phyloP scores from a whole-genome alignment of 2,888 invertebrate species.

The Oscheius myriophilus region DNA sequence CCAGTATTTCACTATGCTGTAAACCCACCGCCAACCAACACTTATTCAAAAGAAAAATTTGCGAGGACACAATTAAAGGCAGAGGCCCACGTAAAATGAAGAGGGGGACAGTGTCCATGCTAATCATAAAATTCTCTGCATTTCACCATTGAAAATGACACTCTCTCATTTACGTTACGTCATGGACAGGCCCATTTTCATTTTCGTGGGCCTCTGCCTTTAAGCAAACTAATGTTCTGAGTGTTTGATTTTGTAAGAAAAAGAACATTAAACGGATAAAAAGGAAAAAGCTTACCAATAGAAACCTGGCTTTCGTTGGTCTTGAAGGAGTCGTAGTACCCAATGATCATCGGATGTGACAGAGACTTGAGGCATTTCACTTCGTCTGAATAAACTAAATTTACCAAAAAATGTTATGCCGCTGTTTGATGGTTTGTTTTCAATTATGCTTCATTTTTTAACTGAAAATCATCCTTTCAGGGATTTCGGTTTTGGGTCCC shows the following conservation, averaged over 20 bases:
- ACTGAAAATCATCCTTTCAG: background rate
- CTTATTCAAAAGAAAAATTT: no score
- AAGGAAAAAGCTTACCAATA: conserved; percentile 37
- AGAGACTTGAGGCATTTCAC: conserved; percentile 79
- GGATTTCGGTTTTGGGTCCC: background rate
- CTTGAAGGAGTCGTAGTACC: conserved; percentile 80
- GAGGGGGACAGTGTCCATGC: no score
- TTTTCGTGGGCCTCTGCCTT: no score
- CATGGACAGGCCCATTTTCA: no score
- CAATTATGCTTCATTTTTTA: background rate
- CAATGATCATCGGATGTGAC: conserved; percentile 81
- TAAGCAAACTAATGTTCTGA: background rate
- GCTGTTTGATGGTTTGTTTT: background rate
- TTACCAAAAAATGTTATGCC: background rate
- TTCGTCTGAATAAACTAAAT: conserved; percentile 51
- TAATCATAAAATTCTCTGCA: no score
- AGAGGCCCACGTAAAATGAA: no score
- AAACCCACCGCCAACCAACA: no score
- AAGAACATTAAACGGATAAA: background rate
- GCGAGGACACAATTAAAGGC: no score
- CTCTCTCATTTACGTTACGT: no score
- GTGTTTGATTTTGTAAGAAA: background rate
- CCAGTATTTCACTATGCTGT: no score
- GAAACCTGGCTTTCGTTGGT: conserved; percentile 47
- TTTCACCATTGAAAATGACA: no score